These are phyloP conservation scores for Phymastichus coffea DNA, from an alignment of 1,140 invertebrate species.

Conservation along the genomic window DNA sequence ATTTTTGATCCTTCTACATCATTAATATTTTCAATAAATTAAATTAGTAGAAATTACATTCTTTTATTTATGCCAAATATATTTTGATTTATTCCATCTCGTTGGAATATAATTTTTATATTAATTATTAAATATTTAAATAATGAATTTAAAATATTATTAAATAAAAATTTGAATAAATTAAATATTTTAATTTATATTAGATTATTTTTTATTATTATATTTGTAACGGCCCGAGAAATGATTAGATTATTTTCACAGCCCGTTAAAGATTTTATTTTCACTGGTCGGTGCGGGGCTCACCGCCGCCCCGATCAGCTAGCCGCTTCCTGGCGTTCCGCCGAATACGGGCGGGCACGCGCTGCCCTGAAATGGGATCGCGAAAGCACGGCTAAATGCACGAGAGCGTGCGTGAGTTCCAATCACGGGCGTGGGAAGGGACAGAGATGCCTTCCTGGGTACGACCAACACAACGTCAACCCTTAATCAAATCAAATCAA, in stretches of 20 bases:
- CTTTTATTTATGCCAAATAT: constrained; percentile 52
- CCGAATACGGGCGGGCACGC: too few relatives aligned
- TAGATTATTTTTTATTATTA: constrained; percentile 56
- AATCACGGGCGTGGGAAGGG: too few relatives aligned
- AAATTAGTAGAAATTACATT: constrained; percentile 55
- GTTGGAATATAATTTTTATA: constrained; percentile 41
- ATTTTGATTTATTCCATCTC: constrained; percentile 57
- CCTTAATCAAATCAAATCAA: too few relatives aligned
- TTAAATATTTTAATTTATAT: constrained; percentile 58
- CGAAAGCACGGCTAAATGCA: too few relatives aligned
- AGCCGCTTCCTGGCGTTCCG: too few relatives aligned
- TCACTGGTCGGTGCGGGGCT: too few relatives aligned
- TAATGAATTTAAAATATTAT: constrained; percentile 47
- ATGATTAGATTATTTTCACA: constrained; percentile 64
- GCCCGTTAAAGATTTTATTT: constrained; percentile 61
- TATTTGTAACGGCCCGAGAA: too few relatives aligned
- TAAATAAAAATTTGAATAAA: constrained; percentile 59
- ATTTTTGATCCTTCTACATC: constrained; percentile 37
- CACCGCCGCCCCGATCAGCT: too few relatives aligned
- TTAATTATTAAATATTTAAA: constrained; percentile 49
- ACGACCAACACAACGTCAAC: too few relatives aligned
- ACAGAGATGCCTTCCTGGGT: too few relatives aligned
- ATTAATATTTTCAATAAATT: constrained; percentile 55
- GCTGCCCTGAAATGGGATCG: too few relatives aligned
- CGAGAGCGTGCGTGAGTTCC: too few relatives aligned